Percentiles rank a stretch among this genome's conserved stretches.
These are phyloP conservation scores for Eupeodes corollae DNA, from an alignment of 1,140 invertebrate species.

Conservation along the genomic window DNA sequence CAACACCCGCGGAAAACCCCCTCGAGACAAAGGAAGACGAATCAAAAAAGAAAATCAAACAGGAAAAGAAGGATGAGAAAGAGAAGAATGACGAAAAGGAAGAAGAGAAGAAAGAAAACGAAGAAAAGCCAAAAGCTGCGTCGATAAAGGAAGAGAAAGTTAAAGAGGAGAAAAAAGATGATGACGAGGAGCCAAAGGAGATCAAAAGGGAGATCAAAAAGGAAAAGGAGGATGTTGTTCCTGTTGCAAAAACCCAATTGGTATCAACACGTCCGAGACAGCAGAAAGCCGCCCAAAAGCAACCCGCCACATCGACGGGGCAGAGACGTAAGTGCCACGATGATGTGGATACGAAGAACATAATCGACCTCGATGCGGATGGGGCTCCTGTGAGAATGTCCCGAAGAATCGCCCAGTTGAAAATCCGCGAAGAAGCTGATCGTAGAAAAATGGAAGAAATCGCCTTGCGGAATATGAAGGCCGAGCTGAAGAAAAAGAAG, in stretches of 20 bases:
- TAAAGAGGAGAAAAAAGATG: not conserved
- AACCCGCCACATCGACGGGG: not conserved
- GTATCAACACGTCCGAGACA: not conserved
- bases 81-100: slow-evolving; percentile 2
- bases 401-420: slow-evolving; percentile 69
- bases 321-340: slow-evolving; percentile 38
- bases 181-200: not conserved
- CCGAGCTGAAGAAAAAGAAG: slow-evolving; percentile 50
- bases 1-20: slow-evolving; percentile 1
- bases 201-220: slow-evolving; percentile 5
- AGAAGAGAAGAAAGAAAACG: slow-evolving; percentile 2
- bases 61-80: not conserved
- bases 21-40: slow-evolving; percentile 10
- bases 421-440: slow-evolving; percentile 73
- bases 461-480: slow-evolving; percentile 47
- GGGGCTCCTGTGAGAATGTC: slow-evolving; percentile 58
- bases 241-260: not conserved
- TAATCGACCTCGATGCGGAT: slow-evolving; percentile 24
- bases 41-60: not conserved
- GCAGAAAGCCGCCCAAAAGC: not conserved
- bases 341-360: slow-evolving; percentile 41
- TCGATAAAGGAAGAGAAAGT: not conserved
- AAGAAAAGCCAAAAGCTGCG: not conserved
- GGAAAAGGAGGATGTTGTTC: not conserved
- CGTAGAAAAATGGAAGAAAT: slow-evolving; percentile 59